Base-by-base conservation (phyloP, 30 jellyfish, hydroid and myxozoan genomes). In the Phacellophora camtschatica region DNA sequence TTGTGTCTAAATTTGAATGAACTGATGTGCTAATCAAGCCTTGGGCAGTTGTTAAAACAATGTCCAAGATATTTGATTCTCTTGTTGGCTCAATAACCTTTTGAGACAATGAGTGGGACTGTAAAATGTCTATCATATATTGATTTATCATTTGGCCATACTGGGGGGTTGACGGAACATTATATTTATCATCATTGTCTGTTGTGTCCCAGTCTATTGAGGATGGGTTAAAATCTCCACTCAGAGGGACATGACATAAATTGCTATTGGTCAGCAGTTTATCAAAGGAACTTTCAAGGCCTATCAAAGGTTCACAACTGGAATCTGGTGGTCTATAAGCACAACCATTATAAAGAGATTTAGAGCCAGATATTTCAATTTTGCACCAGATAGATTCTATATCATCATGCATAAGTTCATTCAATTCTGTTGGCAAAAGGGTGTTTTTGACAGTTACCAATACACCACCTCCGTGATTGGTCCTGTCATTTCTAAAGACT, bases 151-250 rank as follows among this genome's bases (percentile, higher is more conserved):
- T 71, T 71, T 0, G 49, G 30, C 77, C 85, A 43, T 71, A 43
- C 76, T 71, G 85, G 16, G 85, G 85, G 77, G 71, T 71, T 71
- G 77, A 50, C 64, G 3, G 39, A 37, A 70, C 61, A 71, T 76
- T 37, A 36, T 33, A 67, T 67, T 67, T 67, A 39, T 67, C 70
- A 9, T 67, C 82, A 67, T 67, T 43, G 30, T 71, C 85, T 2
- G 85, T 2, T 71, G 49, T 43, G 2, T 71, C 85, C 85, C 71
- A 71, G 46, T 71, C 35, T 71, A 71, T 48, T 71, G 73, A 71
- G 77, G 73, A 76, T 71, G 49, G 35, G 76, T 48, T 71, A 19
- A 71, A 46, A 71, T 71, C 73, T 2, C 85, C 85, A 71, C 71
- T 71, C 77, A 71, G 30, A 71, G 46, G 85, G 41, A 71, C 71